Evolutionary conservation across 2,113 vertebrate genomes (phyloP).

Genomic region (Microcebus ravelobensis): DNA sequence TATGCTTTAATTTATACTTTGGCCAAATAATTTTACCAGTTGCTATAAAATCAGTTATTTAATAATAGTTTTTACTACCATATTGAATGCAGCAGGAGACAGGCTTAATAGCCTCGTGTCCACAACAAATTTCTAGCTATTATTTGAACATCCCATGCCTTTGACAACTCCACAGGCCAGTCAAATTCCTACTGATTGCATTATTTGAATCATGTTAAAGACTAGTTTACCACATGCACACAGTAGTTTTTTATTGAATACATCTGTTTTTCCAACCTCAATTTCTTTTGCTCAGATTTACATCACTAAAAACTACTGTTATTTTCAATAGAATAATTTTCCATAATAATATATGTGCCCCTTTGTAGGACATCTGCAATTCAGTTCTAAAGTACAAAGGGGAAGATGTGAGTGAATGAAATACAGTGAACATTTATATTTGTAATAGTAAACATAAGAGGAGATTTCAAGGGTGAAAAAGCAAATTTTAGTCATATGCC

Average conservation of each 20-base stretch:
- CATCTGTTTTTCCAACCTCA: constrained; percentile 77
- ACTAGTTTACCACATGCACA: constrained; percentile 66
- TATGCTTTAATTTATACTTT: constrained; percentile 85
- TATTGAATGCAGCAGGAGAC: constrained; percentile 67
- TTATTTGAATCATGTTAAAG: constrained; percentile 75
- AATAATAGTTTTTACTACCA: constrained; percentile 82
- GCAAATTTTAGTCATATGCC: constrained; percentile 32
- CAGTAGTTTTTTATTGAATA: constrained; percentile 66
- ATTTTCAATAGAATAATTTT: constrained; percentile 84
- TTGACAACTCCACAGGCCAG: constrained; percentile 77
- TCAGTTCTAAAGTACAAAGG: constrained; percentile 80
- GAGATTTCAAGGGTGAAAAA: constrained; percentile 16
- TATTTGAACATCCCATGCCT: constrained; percentile 63
- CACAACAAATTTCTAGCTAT: constrained; percentile 81
- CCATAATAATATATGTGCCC: constrained; percentile 83
- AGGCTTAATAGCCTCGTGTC: constrained; percentile 79
- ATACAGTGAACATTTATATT: constrained; percentile 81
- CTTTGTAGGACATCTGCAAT: constrained; percentile 83
- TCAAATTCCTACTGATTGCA: constrained; percentile 77
- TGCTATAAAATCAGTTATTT: constrained; percentile 83
- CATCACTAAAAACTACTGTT: constrained; percentile 78
- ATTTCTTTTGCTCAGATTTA: constrained; percentile 56
- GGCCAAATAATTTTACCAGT: constrained; percentile 83
- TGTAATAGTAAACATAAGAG: constrained; percentile 44
- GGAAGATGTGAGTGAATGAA: constrained; percentile 80